Percentiles rank a stretch among this genome's conserved stretches.
Evolutionary conservation across 2,113 vertebrate genomes (phyloP).

Genomic region (Ammodytes marinus): DNA sequence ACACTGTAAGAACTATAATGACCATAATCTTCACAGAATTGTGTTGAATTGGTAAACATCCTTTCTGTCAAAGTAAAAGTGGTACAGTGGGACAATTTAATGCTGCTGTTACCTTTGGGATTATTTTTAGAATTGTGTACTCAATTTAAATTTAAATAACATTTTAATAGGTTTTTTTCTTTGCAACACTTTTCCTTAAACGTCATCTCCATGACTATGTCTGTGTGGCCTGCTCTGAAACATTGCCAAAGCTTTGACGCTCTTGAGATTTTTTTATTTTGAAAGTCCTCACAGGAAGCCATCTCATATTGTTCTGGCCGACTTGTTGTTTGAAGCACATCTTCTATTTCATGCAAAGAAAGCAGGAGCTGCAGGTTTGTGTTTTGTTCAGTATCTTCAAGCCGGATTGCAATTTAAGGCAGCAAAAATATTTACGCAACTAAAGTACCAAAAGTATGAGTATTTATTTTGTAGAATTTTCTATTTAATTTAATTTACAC

Average conservation of each 20-base stretch:
- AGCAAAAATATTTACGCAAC: too few relatives aligned
- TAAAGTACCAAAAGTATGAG: too few relatives aligned
- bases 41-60: neutral
- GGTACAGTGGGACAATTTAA: too few relatives aligned
- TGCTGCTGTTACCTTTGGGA: too few relatives aligned
- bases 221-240: neutral
- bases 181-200: neutral
- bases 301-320: neutral
- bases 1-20: neutral
- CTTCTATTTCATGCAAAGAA: slow-evolving; percentile 35
- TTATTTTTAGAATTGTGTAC: neutral
- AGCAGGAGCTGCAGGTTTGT: slow-evolving; percentile 43
- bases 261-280: slow-evolving; percentile 44
- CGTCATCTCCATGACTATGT: neutral
- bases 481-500: neutral
- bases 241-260: neutral
- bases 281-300: slow-evolving; percentile 52
- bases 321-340: slow-evolving; percentile 2
- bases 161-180: neutral
- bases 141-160: neutral
- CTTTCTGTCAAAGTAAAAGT: neutral
- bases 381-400: neutral
- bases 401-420: neutral
- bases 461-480: neutral
- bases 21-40: neutral